Conservation (phyloP, 2,888 invertebrate genomes). For the Lymantria dispar region DNA sequence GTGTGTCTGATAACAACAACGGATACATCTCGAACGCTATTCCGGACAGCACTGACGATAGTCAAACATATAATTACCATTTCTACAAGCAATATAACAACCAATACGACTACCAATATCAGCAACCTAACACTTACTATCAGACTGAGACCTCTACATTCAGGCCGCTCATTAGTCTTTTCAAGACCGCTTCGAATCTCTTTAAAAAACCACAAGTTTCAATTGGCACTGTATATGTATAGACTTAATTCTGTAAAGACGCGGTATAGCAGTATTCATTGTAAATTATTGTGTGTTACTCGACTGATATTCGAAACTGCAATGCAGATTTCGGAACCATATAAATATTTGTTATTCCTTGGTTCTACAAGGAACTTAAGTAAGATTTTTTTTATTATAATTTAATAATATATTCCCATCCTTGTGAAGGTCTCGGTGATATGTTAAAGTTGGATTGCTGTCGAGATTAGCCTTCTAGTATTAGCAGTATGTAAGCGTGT, state of each 20-base stretch:
- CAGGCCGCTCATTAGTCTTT: conserved; percentile 72
- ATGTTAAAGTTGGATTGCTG: conserved; percentile 59
- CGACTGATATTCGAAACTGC: conserved; percentile 77
- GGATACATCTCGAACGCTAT: conserved; percentile 80
- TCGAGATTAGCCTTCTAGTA: conserved; percentile 75
- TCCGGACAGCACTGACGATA: conserved; percentile 75
- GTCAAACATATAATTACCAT: conserved; percentile 66
- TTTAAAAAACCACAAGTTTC: conserved; percentile 71
- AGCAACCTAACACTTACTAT: conserved; percentile 42
- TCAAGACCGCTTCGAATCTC: conserved; percentile 71
- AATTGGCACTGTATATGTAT: conserved; percentile 72
- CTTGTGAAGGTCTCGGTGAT: conserved; percentile 63
- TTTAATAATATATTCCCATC: conserved; percentile 41
- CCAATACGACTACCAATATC: conserved; percentile 62
- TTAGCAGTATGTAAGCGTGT: conserved; percentile 63
- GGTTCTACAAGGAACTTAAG: conserved; percentile 78
- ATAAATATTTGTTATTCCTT: conserved; percentile 76
- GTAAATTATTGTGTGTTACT: conserved; percentile 74
- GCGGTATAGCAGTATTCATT: conserved; percentile 62
- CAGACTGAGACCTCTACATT: conserved; percentile 62
- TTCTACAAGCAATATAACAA: conserved; percentile 66
- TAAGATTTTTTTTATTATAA: conserved; percentile 40
- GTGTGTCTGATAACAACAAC: conserved; percentile 65
- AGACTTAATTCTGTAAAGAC: conserved; percentile 32
- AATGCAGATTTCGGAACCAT: conserved; percentile 64